phyloP scores from a whole-genome alignment of 2,113 vertebrate genomes.

The Cyanistes caeruleus region DNA sequence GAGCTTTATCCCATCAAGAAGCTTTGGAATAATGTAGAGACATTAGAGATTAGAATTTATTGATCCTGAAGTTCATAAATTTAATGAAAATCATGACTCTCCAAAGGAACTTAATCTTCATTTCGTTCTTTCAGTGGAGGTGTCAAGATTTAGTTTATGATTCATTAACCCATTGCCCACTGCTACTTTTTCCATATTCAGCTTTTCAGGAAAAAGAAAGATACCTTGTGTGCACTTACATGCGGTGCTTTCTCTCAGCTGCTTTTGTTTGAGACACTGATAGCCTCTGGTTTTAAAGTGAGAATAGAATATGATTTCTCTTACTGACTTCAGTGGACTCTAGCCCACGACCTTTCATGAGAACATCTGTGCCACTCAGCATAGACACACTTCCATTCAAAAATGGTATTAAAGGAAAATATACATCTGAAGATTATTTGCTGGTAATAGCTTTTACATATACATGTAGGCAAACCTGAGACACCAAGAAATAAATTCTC shows the following conservation, averaged over 20 bases:
- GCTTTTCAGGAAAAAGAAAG: not conserved
- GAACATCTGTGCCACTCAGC: not conserved
- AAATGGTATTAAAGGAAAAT: not conserved
- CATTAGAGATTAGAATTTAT: slow-evolving; percentile 71
- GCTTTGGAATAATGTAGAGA: slow-evolving; percentile 41
- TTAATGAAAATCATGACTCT: slow-evolving; percentile 53
- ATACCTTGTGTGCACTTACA: not conserved
- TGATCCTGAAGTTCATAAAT: slow-evolving; percentile 51
- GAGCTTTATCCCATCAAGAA: slow-evolving; percentile 40
- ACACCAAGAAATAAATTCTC: not conserved
- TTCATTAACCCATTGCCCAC: slow-evolving; percentile 25
- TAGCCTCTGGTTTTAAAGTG: not conserved
- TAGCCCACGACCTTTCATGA: not conserved
- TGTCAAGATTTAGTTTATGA: slow-evolving; percentile 21
- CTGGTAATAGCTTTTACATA: not conserved
- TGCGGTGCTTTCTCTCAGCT: not conserved
- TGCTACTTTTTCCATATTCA: slow-evolving; percentile 7
- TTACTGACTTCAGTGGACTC: not conserved
- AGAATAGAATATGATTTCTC: not conserved
- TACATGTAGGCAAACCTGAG: not conserved
- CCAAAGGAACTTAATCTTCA: slow-evolving; percentile 15
- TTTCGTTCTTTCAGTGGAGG: slow-evolving; percentile 12
- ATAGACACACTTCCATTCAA: not conserved
- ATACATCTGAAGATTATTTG: not conserved
- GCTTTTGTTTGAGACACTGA: not conserved